Percentiles rank a stretch among this genome's conserved stretches.
These are phyloP conservation scores for Nothocercus julius DNA, from an alignment of 2,113 vertebrate genomes.

Conservation along the genomic window DNA sequence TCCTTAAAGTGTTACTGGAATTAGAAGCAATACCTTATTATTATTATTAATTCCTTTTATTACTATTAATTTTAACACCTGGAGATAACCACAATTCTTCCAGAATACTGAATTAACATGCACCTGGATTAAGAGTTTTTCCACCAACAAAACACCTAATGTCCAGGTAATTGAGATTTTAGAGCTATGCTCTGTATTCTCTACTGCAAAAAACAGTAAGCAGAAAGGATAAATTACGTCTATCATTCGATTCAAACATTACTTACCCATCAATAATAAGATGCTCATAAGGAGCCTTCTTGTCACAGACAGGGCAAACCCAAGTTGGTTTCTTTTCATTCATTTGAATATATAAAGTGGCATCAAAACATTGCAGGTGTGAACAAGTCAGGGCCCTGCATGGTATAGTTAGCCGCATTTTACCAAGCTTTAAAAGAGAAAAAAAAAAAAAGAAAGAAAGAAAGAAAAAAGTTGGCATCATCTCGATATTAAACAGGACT, in stretches of 20 bases:
- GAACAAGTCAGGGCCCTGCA: conserved; percentile 96
- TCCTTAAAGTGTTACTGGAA: not conserved
- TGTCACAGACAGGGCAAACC: conserved; percentile 98
- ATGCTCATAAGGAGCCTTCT: conserved; percentile 96
- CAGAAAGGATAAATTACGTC: not conserved
- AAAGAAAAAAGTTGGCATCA: not conserved
- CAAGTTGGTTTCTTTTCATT: conserved; percentile 99
- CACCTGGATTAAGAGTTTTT: not conserved
- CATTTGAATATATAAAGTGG: conserved; percentile 98
- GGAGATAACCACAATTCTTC: not conserved
- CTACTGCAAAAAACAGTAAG: not conserved
- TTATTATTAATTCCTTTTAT: not conserved
- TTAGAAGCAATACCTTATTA: not conserved
- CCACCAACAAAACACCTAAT: not conserved
- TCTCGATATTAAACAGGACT: not conserved
- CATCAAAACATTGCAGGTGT: conserved; percentile 98
- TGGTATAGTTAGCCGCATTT: conserved; percentile 96
- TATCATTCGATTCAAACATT: not conserved
- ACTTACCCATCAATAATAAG: conserved; percentile 97
- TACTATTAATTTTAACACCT: too few relatives aligned
- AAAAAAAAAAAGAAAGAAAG: not conserved
- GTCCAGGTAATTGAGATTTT: not conserved
- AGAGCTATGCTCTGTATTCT: not conserved
- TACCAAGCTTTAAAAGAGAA: conserved; percentile 86
- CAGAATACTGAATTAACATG: not conserved